Percentiles rank a stretch among this genome's conserved stretches.
Evolutionary conservation across 2,797 vertebrate genomes (phyloP).

Genomic region (Garrulus glandarius): DNA sequence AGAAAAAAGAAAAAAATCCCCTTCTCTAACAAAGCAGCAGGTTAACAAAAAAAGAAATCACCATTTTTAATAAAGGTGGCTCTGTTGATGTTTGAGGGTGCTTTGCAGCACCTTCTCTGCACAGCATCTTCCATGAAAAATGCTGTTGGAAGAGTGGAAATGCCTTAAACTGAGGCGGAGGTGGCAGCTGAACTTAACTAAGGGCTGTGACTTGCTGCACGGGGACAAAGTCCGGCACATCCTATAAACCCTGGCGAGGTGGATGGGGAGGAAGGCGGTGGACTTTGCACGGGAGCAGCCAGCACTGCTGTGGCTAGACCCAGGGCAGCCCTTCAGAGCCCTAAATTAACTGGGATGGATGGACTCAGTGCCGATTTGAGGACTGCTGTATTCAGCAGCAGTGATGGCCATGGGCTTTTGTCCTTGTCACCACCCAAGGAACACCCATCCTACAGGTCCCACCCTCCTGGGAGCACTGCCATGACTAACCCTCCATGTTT

Average conservation of each 20-base stretch:
- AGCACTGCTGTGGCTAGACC: fast-evolving
- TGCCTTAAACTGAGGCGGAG: neutral
- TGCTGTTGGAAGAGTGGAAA: neutral
- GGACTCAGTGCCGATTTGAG: neutral
- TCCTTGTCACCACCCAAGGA: neutral
- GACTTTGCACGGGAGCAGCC: slow-evolving; percentile 23
- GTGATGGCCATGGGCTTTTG: neutral
- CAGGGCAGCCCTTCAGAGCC: neutral
- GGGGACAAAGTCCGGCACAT: neutral
- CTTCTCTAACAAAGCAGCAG: neutral
- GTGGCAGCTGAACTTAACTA: neutral
- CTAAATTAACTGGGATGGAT: neutral
- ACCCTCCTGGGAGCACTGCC: neutral
- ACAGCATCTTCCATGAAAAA: neutral
- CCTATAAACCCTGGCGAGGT: neutral
- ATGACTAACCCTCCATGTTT: neutral
- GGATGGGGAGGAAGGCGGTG: neutral
- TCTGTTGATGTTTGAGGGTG: neutral
- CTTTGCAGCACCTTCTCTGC: neutral
- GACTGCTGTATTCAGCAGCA: neutral
- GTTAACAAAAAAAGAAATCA: neutral
- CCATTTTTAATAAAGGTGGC: neutral
- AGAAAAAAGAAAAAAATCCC: too few species aligned
- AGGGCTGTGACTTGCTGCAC: neutral
- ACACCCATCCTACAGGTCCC: neutral